Conservation (phyloP, 2,797 vertebrate genomes). For the Mallotus villosus region DNA sequence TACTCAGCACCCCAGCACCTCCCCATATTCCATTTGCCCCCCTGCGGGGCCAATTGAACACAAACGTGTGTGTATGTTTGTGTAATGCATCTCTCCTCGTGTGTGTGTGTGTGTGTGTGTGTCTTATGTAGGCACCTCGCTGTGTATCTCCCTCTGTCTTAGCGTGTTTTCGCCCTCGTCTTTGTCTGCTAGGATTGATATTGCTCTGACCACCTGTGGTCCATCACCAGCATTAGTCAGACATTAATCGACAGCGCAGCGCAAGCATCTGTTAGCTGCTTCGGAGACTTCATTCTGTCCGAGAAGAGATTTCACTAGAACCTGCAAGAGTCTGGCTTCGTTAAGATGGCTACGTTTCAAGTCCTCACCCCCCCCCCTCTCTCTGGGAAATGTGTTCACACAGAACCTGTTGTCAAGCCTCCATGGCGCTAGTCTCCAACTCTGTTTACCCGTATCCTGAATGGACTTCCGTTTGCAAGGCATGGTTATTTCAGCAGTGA, state of each 20-base stretch:
- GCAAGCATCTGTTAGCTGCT: constrained; percentile 56
- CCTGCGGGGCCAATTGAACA: neutral
- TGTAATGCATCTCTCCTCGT: neutral
- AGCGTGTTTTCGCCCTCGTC: neutral
- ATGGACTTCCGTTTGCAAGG: neutral
- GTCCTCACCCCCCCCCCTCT: neutral
- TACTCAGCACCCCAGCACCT: neutral
- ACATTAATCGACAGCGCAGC: constrained; percentile 47
- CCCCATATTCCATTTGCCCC: too few species aligned
- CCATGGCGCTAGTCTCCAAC: too few species aligned
- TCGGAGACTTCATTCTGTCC: constrained; percentile 14
- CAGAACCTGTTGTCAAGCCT: neutral
- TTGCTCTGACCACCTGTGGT: constrained; percentile 50
- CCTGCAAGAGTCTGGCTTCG: constrained; percentile 8
- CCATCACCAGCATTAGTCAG: constrained; percentile 47
- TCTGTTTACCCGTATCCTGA: too few species aligned
- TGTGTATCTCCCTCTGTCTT: neutral
- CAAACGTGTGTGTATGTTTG: neutral
- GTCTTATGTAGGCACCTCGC: constrained; percentile 7
- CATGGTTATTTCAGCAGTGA: neutral
- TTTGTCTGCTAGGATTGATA: constrained; percentile 29
- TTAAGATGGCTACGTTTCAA: neutral
- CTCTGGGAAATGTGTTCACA: too few species aligned
- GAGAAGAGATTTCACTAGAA: constrained; percentile 11
- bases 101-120: constrained; percentile 14